A percentile compares a stretch with the other conserved stretches of the same genome.
phyloP scores from a whole-genome alignment of 1,140 invertebrate genomes.

The Harpegnathos saltator region DNA sequence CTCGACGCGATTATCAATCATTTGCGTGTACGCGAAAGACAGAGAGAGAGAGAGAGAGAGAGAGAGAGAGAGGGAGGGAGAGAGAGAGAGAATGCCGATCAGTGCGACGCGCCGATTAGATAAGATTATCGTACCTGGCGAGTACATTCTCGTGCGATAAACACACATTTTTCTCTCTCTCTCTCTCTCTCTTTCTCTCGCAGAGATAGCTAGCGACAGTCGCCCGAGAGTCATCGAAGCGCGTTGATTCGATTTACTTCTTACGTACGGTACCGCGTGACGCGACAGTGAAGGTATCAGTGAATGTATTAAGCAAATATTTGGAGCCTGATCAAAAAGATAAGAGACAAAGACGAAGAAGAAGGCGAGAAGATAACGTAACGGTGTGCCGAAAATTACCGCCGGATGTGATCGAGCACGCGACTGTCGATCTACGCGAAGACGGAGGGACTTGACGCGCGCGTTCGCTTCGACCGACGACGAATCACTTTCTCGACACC shows the following conservation, averaged over 20 bases:
- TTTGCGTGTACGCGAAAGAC: too few species aligned
- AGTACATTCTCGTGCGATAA: constrained; percentile 18
- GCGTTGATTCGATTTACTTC: not conserved
- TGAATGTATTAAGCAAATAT: not conserved
- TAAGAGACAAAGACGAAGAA: too few species aligned
- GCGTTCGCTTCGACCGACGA: too few species aligned
- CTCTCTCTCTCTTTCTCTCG: too few species aligned
- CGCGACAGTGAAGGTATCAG: not conserved
- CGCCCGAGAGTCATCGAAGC: not conserved
- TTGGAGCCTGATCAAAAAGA: not conserved
- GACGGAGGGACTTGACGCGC: too few species aligned
- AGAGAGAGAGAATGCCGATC: not conserved
- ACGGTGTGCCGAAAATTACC: not conserved
- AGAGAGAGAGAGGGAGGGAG: not conserved
- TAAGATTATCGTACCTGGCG: constrained; percentile 35
- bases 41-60: not conserved
- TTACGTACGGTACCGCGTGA: not conserved
- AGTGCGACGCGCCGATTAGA: constrained; percentile 38
- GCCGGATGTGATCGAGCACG: too few species aligned
- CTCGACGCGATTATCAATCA: too few species aligned
- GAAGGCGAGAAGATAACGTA: too few species aligned
- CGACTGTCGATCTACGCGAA: too few species aligned
- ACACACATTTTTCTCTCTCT: too few species aligned
- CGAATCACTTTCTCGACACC: too few species aligned
- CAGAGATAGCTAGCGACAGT: constrained; percentile 13